These are phyloP conservation scores for Oxygymnocypris stewartii DNA, from an alignment of 2,113 vertebrate species.

Conservation along the genomic window DNA sequence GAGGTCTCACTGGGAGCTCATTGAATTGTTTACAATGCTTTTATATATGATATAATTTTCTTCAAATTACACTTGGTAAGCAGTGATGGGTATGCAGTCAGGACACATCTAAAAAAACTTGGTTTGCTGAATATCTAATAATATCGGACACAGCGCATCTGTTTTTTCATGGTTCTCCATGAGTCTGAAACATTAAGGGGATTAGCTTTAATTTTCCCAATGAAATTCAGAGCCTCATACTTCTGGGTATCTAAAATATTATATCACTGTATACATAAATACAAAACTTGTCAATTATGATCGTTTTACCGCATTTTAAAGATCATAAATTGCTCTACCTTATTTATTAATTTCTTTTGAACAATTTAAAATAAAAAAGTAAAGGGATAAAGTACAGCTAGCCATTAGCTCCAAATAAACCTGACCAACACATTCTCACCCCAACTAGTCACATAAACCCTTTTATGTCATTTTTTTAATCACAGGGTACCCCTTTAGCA, in stretches of 20 bases:
- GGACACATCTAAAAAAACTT: background rate
- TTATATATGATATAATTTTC: background rate
- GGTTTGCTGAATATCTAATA: background rate
- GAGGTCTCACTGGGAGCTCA: background rate
- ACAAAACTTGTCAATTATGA: background rate
- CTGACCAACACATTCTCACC: background rate
- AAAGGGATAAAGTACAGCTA: background rate
- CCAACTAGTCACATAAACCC: no score
- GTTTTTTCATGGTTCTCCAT: conserved; percentile 9
- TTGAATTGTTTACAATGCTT: background rate
- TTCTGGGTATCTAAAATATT: background rate
- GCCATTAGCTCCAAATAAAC: background rate
- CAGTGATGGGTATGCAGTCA: background rate
- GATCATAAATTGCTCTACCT: no score
- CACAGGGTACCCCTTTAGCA: no score
- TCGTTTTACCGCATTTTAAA: background rate
- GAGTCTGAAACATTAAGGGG: background rate
- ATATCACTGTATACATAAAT: background rate
- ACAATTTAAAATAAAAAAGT: background rate
- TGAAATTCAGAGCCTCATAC: background rate
- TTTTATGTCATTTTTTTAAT: no score
- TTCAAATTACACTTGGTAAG: background rate
- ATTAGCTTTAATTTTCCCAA: conserved; percentile 24
- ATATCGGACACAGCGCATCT: conserved; percentile 2
- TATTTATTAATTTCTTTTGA: background rate